Conservation (phyloP, 1,140 invertebrate species). For the Forficula auricularia region DNA sequence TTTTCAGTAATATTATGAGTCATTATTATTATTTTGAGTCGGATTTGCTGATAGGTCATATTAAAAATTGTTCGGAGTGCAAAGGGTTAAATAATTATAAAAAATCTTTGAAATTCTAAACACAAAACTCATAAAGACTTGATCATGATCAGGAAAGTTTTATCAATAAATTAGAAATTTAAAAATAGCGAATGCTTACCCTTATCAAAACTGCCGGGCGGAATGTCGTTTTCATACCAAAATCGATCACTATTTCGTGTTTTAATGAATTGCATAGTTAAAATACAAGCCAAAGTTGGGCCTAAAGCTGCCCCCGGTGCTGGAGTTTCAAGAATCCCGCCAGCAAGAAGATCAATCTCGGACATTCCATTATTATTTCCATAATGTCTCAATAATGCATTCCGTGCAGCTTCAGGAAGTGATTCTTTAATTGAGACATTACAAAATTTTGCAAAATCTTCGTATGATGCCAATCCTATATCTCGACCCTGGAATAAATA, state of each 20-base stretch:
- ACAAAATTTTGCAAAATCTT: not conserved
- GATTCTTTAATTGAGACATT: not conserved
- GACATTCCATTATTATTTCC: constrained; percentile 53
- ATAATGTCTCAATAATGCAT: constrained; percentile 1
- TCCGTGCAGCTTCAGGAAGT: not conserved
- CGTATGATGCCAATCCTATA: not conserved
- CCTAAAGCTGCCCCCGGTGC: constrained; percentile 63
- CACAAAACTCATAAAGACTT: too few relatives aligned
- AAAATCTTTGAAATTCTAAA: too few relatives aligned
- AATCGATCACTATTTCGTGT: constrained; percentile 71
- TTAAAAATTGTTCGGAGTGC: too few relatives aligned
- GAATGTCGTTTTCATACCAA: constrained; percentile 91
- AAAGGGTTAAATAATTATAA: too few relatives aligned
- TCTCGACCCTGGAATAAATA: constrained; percentile 10
- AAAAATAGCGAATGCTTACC: constrained; percentile 24
- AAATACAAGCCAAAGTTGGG: constrained; percentile 68
- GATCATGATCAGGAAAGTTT: too few relatives aligned
- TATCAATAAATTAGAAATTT: too few relatives aligned
- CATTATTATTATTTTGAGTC: too few relatives aligned
- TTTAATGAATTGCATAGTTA: constrained; percentile 61
- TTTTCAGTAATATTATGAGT: too few relatives aligned
- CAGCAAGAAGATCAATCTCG: constrained; percentile 74
- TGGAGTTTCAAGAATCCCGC: constrained; percentile 66
- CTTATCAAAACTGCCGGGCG: constrained; percentile 62
- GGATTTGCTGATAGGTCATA: too few relatives aligned